Base-by-base conservation (phyloP, 2,888 invertebrate species). In the Exocentrus adspersus region DNA sequence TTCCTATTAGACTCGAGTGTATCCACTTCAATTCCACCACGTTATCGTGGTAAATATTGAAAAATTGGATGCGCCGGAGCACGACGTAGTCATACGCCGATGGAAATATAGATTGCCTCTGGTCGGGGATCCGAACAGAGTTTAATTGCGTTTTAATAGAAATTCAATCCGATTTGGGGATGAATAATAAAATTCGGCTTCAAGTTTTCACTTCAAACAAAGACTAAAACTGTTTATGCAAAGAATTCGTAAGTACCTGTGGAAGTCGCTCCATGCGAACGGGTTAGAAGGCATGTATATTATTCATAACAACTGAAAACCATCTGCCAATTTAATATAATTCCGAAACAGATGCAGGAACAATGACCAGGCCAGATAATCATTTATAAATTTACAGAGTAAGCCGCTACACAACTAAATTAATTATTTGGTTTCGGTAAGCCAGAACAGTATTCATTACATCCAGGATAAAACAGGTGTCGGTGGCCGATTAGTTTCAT, bases 1-100 rank as follows among this genome's bases (percentile, higher is more conserved):
- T 48, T 48, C 48, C 7, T 48, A 28, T 28, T 48, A 48, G 16
- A 48, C 12, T 48, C 28, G 17, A 48, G 48, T 28, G 48, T 28
- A 28, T 48, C 28, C 48, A 48, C 48, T 28, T 17, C 48, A 14
- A 28, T 48, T 48, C 4, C n/a, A n/a, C n/a, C 37, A 37, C 12
- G 37, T 37, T 37, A 37, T 5, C 37, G 37, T 12, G 37, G 37
- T n/a, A 37, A 37, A 37, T 37, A 37, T 37, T 37, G 37, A 37
- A 37, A 14, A 37, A 37, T 5, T 37, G 37, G 7, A 24, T n/a
- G 24, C 3, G 24, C 24, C 24, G 24, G 37, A 32, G 12, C n/a
- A 5, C 14, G 37, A 14, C 3, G 12, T 12, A 30, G 10, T 37
- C 37, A 37, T 37, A 37, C 14, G 10, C 37, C 10, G 37, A 37